Evolutionary conservation across 2,113 vertebrate genomes (phyloP), one percentile per base, ranked within the genome.

Genomic region (Argyrosomus japonicus): DNA sequence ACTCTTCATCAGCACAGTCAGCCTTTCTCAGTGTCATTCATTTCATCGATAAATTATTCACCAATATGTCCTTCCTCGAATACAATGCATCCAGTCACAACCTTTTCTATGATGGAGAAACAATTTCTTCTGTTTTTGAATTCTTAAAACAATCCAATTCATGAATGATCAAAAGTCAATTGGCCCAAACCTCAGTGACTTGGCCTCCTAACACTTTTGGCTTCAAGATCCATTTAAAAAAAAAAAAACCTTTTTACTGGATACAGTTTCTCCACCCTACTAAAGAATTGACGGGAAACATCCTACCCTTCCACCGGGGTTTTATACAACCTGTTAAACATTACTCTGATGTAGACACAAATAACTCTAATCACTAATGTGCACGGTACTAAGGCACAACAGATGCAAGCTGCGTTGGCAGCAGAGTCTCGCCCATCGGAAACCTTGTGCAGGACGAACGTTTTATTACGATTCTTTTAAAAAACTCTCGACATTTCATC

Each of bases 151-250:
- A 18, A 51, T 73, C 57, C n/a, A 68, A 29, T 47, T 76, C 51
- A 12, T 13, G 18, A 48, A 25, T 58, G 43, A 65, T 15, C 21
- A 10, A 70, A 56, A 27, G 48, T 67, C 57, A 61, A 75, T 61
- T 84, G 56, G 17, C 50, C 18, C 61, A 53, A 77, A 77, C 68
- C 45, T 21, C 74, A 69, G 23, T 1, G 23, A 71, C 67, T 57
- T 74, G 23, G 43, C 56, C 64, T 63, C 3, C 56, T 45, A 45
- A 10, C 18, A 12, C 3, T 23, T 19, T 72, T 68, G 65, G 74
- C 45, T 71, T 25, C 23, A 45, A 56, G 17, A 75, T 65, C 51
- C 57, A 1, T 40, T 63, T 29, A 5, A 32, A 32, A 32, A 32
- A 32, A 32, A 40, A 9, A 45, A 57, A 65, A 36, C 53, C 36